Conservation (phyloP, 2,888 invertebrate species). For the Ceramica pisi region DNA sequence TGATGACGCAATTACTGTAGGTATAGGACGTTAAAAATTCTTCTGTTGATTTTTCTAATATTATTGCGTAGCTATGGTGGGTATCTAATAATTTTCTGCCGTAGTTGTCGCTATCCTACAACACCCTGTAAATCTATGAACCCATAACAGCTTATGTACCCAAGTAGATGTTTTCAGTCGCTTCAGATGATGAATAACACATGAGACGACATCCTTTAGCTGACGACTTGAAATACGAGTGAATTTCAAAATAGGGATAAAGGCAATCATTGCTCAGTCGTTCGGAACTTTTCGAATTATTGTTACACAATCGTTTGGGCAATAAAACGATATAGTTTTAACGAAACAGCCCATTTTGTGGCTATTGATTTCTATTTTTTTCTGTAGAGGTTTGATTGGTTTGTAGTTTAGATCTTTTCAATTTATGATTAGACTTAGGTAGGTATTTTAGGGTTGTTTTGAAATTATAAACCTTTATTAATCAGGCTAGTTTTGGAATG, state of each 20-base stretch:
- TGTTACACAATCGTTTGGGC: slow-evolving; percentile 48
- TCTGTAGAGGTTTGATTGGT: slow-evolving; percentile 37
- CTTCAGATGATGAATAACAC: slow-evolving; percentile 76
- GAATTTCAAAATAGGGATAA: slow-evolving; percentile 71
- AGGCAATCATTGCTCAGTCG: slow-evolving; percentile 62
- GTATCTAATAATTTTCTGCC: not conserved
- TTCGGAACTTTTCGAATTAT: slow-evolving; percentile 63
- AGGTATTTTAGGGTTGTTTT: too few species aligned
- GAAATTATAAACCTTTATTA: not conserved
- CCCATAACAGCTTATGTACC: slow-evolving; percentile 48
- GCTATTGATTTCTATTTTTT: slow-evolving; percentile 22
- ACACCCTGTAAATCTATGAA: slow-evolving; percentile 2
- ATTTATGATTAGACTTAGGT: not conserved
- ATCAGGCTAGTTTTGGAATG: not conserved
- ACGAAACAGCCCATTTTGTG: slow-evolving; percentile 28
- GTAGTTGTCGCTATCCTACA: not conserved
- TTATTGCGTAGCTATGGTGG: too few species aligned
- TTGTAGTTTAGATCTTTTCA: slow-evolving; percentile 3
- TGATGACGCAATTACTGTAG: too few species aligned
- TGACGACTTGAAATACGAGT: slow-evolving; percentile 73
- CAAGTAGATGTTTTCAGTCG: slow-evolving; percentile 64
- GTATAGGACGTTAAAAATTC: too few species aligned
- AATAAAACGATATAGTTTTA: slow-evolving; percentile 63
- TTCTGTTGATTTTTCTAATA: too few species aligned
- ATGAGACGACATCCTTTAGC: slow-evolving; percentile 78